These are phyloP conservation scores for Tryphoninae sp. DNA, from an alignment of 2,888 invertebrate genomes.

Conservation along the genomic window DNA sequence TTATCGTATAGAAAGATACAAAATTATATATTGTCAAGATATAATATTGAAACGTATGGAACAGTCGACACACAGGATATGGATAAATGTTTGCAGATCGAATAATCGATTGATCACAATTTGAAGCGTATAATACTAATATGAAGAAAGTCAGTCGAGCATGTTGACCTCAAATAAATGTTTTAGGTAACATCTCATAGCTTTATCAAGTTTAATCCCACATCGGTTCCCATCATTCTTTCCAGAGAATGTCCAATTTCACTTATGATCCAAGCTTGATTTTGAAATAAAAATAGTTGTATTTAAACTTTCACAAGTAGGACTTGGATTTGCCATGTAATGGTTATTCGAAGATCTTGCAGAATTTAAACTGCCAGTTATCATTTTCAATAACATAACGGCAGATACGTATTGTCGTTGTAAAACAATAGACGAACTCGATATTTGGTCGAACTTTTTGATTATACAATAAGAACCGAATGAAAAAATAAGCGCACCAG, in stretches of 20 bases:
- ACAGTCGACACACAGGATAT: slow-evolving; percentile 12
- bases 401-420: too few relatives aligned
- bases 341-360: too few relatives aligned
- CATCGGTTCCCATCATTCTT: background rate
- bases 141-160: slow-evolving; percentile 29
- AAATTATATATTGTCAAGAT: slow-evolving; percentile 65
- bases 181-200: background rate
- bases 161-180: background rate
- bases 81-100: slow-evolving; percentile 15
- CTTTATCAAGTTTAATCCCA: background rate
- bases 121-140: slow-evolving; percentile 24
- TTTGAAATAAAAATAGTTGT: too few relatives aligned
- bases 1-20: slow-evolving; percentile 71
- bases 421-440: too few relatives aligned
- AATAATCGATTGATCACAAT: slow-evolving; percentile 35
- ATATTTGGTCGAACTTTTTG: background rate
- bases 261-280: background rate
- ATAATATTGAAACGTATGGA: slow-evolving; percentile 22
- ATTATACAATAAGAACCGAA: background rate
- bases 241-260: background rate
- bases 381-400: too few relatives aligned
- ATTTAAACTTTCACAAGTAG: too few relatives aligned
- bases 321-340: too few relatives aligned
- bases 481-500: background rate
- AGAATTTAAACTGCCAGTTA: too few relatives aligned